Evolutionary conservation across 2,888 invertebrate genomes (phyloP).

Genomic region (Barypeithes pellucidus): DNA sequence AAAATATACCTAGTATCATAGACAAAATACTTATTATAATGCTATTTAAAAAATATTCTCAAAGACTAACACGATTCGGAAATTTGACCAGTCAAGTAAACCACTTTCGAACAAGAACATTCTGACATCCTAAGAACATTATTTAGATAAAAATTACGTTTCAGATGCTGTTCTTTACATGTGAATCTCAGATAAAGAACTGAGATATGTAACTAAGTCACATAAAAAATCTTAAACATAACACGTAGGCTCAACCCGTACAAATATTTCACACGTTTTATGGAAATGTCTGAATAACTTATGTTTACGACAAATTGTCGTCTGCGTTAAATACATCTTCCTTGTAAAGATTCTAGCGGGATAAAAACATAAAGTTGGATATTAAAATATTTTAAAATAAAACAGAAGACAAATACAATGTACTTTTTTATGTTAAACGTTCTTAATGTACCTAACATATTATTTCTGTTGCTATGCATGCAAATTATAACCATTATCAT

Average conservation of each 20-base stretch:
- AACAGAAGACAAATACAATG: neutral
- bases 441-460: no score
- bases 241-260: conserved; percentile 30
- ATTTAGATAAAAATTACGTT: conserved; percentile 6
- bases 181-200: conserved; percentile 16
- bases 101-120: neutral
- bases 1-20: no score
- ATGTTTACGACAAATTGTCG: conserved; percentile 27
- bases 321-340: conserved; percentile 21
- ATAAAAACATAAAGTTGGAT: conserved; percentile 4
- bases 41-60: no score
- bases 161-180: conserved; percentile 3
- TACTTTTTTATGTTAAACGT: neutral
- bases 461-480: no score
- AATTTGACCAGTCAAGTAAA: neutral
- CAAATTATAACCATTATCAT: no score
- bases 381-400: conserved; percentile 11
- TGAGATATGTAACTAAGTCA: conserved; percentile 19
- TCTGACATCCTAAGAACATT: neutral
- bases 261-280: conserved; percentile 26
- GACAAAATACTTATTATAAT: no score
- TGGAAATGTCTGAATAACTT: conserved; percentile 26
- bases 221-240: conserved; percentile 33
- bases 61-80: neutral
- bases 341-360: conserved; percentile 14